A percentile compares a stretch with the other conserved stretches of the same genome.
phyloP scores from a whole-genome alignment of 2,113 vertebrate genomes.

The Eidolon helvum region DNA sequence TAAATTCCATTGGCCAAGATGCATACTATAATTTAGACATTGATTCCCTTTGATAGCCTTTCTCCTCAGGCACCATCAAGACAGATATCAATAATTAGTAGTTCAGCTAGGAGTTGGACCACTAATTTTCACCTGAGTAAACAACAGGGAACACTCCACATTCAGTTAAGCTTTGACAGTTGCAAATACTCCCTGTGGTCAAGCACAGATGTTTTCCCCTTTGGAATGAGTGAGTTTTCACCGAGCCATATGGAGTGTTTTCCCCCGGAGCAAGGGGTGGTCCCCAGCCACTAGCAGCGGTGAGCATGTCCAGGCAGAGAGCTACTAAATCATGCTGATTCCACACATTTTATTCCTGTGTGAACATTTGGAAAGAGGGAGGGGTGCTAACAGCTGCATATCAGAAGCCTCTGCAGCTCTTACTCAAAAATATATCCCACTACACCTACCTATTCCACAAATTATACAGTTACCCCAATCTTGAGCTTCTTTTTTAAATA shows the following conservation, averaged over 20 bases:
- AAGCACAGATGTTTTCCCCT: not conserved
- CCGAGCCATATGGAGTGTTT: too few relatives aligned
- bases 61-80: slow-evolving; percentile 27
- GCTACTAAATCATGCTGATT: not conserved
- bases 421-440: not conserved
- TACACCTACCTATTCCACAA: not conserved
- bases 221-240: not conserved
- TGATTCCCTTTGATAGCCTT: slow-evolving; percentile 61
- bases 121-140: slow-evolving; percentile 22
- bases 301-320: not conserved
- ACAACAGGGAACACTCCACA: not conserved
- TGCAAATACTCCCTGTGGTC: not conserved
- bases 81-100: slow-evolving; percentile 49
- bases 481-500: not conserved
- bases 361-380: not conserved
- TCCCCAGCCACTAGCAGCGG: not conserved
- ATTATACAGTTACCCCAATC: not conserved
- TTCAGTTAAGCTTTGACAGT: not conserved
- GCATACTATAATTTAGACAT: slow-evolving; percentile 57
- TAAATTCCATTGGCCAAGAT: slow-evolving; percentile 45
- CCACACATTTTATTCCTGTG: not conserved
- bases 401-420: not conserved
- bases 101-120: not conserved
- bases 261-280: too few relatives aligned
- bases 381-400: not conserved